These are phyloP conservation scores for Spodoptera frugiperda DNA, from an alignment of 1,140 invertebrate species.

Conservation along the genomic window DNA sequence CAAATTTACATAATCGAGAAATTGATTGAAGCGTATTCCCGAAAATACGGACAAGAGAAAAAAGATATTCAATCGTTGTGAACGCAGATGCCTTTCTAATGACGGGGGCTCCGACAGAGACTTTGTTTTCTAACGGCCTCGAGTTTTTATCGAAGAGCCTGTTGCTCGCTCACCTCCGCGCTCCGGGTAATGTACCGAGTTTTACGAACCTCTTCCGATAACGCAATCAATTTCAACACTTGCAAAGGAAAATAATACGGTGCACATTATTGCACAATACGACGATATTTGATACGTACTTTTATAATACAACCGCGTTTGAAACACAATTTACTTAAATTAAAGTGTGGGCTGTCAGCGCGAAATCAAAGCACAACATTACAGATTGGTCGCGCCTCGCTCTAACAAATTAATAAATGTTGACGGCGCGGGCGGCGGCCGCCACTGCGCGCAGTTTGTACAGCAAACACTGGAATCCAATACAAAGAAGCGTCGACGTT, in stretches of 20 bases:
- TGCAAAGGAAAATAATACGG: constrained; percentile 22
- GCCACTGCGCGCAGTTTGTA: constrained; percentile 28
- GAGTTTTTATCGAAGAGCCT: constrained; percentile 58
- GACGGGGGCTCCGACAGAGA: constrained; percentile 58
- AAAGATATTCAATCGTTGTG: constrained; percentile 70
- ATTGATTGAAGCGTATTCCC: constrained; percentile 81
- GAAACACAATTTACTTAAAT: constrained; percentile 9
- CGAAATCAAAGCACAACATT: constrained; percentile 21
- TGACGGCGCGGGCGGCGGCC: constrained; percentile 8
- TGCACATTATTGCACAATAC: constrained; percentile 10
- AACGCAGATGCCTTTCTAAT: constrained; percentile 75
- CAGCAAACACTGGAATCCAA: constrained; percentile 48
- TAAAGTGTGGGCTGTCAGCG: constrained; percentile 2
- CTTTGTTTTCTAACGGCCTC: constrained; percentile 56
- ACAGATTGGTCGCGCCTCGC: background rate
- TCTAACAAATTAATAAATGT: constrained; percentile 41
- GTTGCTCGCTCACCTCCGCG: constrained; percentile 56
- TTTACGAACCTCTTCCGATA: constrained; percentile 11
- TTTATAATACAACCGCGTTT: background rate
- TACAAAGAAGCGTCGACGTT: constrained; percentile 53
- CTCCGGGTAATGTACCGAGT: constrained; percentile 40
- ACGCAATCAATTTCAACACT: constrained; percentile 39
- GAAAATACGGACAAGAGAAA: constrained; percentile 62
- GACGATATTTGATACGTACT: background rate
- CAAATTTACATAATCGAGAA: constrained; percentile 82